Conservation (phyloP, 30 jellyfish, hydroid and myxozoan genomes). For the Aurelia aurita region DNA sequence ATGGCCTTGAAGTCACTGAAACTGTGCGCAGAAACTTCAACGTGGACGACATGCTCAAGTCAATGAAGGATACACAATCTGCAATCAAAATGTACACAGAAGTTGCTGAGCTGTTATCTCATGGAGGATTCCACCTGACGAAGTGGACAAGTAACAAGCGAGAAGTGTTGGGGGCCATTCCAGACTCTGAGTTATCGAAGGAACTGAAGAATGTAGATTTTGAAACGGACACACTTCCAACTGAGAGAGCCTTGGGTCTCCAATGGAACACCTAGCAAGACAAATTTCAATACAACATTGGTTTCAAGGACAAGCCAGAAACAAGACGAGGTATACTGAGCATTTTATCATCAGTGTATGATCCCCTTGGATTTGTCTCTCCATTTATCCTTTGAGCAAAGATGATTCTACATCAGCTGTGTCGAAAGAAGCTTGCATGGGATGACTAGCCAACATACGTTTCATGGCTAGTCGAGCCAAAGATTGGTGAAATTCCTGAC, state of each 20-base stretch:
- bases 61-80: background rate
- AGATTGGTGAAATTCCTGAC: conserved; percentile 14
- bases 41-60: too few relatives aligned
- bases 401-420: conserved; percentile 32
- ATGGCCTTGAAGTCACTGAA: background rate
- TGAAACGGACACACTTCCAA: conserved; percentile 26
- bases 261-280: conserved; percentile 34
- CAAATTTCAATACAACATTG: background rate
- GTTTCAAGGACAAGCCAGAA: background rate
- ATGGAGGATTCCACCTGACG: conserved; percentile 40
- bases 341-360: conserved; percentile 36
- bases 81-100: conserved; percentile 8
- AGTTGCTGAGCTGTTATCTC: background rate
- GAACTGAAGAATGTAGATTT: conserved; percentile 31
- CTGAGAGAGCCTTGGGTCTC: conserved; percentile 48
- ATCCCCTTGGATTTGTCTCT: conserved; percentile 66
- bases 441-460: too few relatives aligned
- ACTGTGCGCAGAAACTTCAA: conserved; percentile 35
- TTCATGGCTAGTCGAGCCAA: background rate
- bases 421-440: conserved; percentile 24
- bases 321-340: conserved; percentile 42
- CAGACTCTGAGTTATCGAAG: conserved; percentile 5
- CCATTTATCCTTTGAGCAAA: conserved; percentile 54
- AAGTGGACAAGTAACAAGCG: conserved; percentile 19
- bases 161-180: background rate